Evolutionary conservation across 2,888 invertebrate species (phyloP).

Genomic region (Phengaris alcon): DNA sequence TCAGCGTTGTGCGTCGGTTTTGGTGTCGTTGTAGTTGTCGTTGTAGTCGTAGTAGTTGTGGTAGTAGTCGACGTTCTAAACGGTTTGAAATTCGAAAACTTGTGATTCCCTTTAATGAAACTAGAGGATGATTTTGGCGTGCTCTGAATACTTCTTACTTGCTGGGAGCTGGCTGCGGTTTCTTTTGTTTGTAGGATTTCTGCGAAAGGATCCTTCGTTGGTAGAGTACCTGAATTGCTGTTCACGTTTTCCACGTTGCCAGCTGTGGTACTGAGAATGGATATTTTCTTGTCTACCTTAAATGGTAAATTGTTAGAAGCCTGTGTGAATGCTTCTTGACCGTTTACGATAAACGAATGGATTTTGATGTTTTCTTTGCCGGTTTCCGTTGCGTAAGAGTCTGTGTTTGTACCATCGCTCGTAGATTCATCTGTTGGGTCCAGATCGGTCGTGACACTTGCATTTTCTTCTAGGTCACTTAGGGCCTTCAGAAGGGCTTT

Average conservation of each 20-base stretch:
- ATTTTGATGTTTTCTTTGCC: slow-evolving; percentile 34
- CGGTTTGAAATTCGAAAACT: slow-evolving; percentile 43
- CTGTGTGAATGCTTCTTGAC: slow-evolving; percentile 65
- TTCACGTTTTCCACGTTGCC: slow-evolving; percentile 67
- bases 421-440: slow-evolving; percentile 33
- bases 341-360: slow-evolving; percentile 53
- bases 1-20: slow-evolving; percentile 84
- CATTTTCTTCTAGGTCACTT: slow-evolving; percentile 85
- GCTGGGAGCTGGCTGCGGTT: slow-evolving; percentile 56
- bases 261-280: slow-evolving; percentile 65
- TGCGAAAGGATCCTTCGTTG: slow-evolving; percentile 61
- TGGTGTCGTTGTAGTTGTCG: slow-evolving; percentile 81
- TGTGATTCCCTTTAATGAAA: slow-evolving; percentile 38
- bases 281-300: slow-evolving; percentile 62
- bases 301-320: slow-evolving; percentile 57
- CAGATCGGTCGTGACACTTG: slow-evolving; percentile 61
- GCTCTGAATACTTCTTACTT: slow-evolving; percentile 64
- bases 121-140: slow-evolving; percentile 45
- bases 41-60: slow-evolving; percentile 69
- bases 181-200: slow-evolving; percentile 70
- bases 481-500: slow-evolving; percentile 87
- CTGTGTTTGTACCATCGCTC: slow-evolving; percentile 57
- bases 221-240: slow-evolving; percentile 59
- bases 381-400: slow-evolving; percentile 35
- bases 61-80: slow-evolving; percentile 42